Evolutionary conservation across 2,888 invertebrate species (phyloP).

Genomic region (Cantharis nigra): DNA sequence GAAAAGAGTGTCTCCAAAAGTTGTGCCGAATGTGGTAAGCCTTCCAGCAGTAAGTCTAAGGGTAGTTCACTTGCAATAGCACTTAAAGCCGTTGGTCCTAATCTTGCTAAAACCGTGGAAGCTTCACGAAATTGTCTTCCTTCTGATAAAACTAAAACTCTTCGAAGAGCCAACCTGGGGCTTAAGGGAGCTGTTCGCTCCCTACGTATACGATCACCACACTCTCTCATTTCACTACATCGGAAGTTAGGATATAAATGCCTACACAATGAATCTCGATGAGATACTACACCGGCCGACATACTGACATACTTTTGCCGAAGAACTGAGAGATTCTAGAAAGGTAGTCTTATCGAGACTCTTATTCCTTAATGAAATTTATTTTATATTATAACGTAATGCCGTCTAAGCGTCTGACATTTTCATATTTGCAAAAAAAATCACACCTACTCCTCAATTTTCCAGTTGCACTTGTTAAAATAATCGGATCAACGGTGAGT

Average conservation of each 20-base stretch:
- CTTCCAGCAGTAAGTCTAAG: conserved; percentile 85
- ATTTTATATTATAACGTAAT: neutral
- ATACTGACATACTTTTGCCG: conserved; percentile 44
- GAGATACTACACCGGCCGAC: conserved; percentile 37
- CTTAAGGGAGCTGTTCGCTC: conserved; percentile 67
- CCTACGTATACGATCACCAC: conserved; percentile 72
- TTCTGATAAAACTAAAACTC: conserved; percentile 81
- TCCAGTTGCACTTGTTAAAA: neutral
- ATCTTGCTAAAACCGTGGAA: conserved; percentile 78
- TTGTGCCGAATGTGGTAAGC: conserved; percentile 85
- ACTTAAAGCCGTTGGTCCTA: conserved; percentile 80
- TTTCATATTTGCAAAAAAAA: no score
- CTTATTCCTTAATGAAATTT: neutral
- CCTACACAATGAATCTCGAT: conserved; percentile 26
- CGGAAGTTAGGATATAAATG: conserved; percentile 42
- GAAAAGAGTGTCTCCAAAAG: conserved; percentile 82
- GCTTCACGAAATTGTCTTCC: conserved; percentile 90
- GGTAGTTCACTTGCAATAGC: conserved; percentile 79
- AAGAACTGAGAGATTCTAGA: conserved; percentile 29
- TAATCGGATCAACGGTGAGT: neutral
- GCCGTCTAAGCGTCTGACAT: neutral
- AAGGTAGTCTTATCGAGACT: conserved; percentile 25
- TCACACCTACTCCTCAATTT: no score
- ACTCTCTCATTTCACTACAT: conserved; percentile 65
- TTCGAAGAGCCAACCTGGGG: conserved; percentile 68